Conservation (phyloP, 2,113 vertebrate genomes). For the Silurus meridionalis region DNA sequence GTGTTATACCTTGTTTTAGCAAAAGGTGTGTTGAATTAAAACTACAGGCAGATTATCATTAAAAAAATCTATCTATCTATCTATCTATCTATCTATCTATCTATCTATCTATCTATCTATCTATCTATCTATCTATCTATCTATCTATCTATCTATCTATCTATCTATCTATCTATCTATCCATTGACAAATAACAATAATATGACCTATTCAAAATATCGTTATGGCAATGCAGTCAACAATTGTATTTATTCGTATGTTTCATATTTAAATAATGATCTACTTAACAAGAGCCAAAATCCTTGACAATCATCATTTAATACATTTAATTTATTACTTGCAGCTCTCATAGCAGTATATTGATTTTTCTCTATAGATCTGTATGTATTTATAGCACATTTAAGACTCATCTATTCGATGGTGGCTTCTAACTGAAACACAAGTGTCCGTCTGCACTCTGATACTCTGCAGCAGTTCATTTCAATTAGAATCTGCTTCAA, state of each 20-base stretch:
- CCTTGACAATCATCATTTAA: neutral
- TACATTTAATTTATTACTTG: neutral
- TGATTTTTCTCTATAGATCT: neutral
- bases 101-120: too few species aligned
- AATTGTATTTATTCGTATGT: neutral
- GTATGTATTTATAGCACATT: neutral
- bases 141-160: too few species aligned
- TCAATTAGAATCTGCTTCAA: conserved; percentile 73
- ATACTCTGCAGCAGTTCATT: conserved; percentile 66
- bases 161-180: too few species aligned
- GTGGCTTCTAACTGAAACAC: neutral
- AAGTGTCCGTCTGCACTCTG: conserved; percentile 1
- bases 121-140: too few species aligned
- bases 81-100: too few species aligned
- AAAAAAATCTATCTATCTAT: neutral
- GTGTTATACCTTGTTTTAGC: neutral
- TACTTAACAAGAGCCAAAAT: neutral
- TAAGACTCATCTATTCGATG: neutral
- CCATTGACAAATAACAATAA: neutral
- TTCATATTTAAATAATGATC: neutral
- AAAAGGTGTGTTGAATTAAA: neutral
- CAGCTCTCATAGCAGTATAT: neutral
- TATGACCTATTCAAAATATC: neutral
- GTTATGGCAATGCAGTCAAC: neutral
- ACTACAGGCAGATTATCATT: neutral